Percentiles rank a stretch among this genome's conserved stretches.
phyloP scores from a whole-genome alignment of 2,888 invertebrate species.

The Antheraea assamensis region DNA sequence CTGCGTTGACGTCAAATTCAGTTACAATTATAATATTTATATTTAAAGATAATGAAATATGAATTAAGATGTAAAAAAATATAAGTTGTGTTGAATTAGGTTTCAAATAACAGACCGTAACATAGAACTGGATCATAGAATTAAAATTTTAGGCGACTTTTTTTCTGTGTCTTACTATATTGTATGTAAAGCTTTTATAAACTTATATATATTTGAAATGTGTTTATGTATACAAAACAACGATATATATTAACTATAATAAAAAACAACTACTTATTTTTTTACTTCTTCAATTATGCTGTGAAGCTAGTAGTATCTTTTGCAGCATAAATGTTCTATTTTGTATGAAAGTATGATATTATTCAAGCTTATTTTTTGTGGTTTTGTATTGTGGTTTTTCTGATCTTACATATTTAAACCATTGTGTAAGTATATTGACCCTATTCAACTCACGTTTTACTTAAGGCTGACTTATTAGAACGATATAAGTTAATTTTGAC shows the following conservation, averaged over 20 bases:
- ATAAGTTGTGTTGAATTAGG: neutral
- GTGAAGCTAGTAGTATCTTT: neutral
- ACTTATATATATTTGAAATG: too few relatives aligned
- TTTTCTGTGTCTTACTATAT: neutral
- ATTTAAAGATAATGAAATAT: neutral
- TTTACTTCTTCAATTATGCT: neutral
- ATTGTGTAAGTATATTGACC: neutral
- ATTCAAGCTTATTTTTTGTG: neutral
- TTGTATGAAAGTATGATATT: neutral
- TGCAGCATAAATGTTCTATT: neutral
- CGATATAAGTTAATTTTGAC: neutral
- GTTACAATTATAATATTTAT: neutral
- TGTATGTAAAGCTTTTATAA: neutral
- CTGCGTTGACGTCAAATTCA: neutral
- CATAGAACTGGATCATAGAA: neutral
- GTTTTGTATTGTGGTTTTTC: neutral
- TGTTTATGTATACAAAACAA: too few relatives aligned
- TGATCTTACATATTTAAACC: neutral
- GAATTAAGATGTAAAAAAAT: neutral
- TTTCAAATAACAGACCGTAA: neutral
- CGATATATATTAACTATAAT: neutral
- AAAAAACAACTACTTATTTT: neutral
- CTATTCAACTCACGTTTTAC: too few relatives aligned
- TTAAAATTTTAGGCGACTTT: neutral
- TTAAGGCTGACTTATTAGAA: neutral